Base-by-base conservation (phyloP, 2,888 invertebrate species). In the Crioceris asparagi region DNA sequence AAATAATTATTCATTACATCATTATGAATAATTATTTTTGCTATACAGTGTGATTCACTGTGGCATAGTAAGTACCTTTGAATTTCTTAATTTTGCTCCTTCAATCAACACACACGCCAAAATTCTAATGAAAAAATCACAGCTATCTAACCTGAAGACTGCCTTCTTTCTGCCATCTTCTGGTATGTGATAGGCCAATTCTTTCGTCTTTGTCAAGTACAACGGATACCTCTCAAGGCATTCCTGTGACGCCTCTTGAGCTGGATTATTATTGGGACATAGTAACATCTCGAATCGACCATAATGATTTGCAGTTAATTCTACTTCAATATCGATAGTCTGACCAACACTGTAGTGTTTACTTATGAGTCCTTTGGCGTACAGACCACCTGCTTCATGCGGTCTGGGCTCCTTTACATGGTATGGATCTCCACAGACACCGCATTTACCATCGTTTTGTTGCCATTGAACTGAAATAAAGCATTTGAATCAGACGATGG, bases 341-440 rank as follows among this genome's bases (percentile, higher is more conserved):
- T 88, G 87, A 18, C 90, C 90, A 2, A 81, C 75, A 38, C 79
- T 78, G 64, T 88, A 91, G 53, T 81, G 82, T 39, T 81, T 70
- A 16, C 81, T 79, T 49, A 87, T 80, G 51, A 88, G 84, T 18
- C 88, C 90, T 64, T 84, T 85, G 29, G 83, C 90, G 56, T 74
- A 91, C 62, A 78, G 74, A 5, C 91, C 91, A 3, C 88, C 86
- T 1, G 86, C 87, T 67, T 91, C 91, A 57, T 91, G 90, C 0
- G 85, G 82, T n/a, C 88, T 69, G 0, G 90, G 90, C 37, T 64
- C 64, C 8, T 62, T 64, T 7, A 79, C 64, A 48, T 84, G 78
- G 56, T 77, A 80, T 2, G 88, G 79, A 62, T 93, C 92, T 0
- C 93, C 93, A 57, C 93, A 93, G 23, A 88, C 72, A 0, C 92